These are phyloP conservation scores for Entomyzon cyanotis DNA, from an alignment of 2,113 vertebrate genomes.

Conservation along the genomic window DNA sequence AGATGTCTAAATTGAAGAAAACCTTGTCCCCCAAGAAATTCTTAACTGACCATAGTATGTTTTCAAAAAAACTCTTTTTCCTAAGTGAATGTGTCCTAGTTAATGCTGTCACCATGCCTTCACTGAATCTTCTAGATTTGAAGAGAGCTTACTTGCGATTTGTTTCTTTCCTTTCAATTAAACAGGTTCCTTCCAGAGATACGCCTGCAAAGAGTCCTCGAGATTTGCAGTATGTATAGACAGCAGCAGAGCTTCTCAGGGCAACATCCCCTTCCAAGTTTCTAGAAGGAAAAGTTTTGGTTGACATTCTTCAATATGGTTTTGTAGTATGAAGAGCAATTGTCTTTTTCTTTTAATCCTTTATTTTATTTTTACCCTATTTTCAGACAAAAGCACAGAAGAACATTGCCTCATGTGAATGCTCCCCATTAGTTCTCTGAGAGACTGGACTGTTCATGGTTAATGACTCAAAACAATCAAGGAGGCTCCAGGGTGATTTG, in stretches of 20 bases:
- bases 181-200: slow-evolving; percentile 90
- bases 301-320: background rate
- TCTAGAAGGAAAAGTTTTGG: slow-evolving; percentile 59
- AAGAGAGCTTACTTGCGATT: slow-evolving; percentile 88
- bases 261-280: slow-evolving; percentile 93
- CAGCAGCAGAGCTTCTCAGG: slow-evolving; percentile 87
- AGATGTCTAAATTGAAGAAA: background rate
- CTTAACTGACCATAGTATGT: background rate
- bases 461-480: background rate
- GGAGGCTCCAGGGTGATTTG: background rate
- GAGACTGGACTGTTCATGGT: background rate
- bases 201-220: slow-evolving; percentile 93
- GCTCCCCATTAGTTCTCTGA: background rate
- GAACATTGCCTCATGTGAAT: background rate
- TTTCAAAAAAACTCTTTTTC: background rate
- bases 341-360: background rate
- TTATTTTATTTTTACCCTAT: background rate
- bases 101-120: background rate
- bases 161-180: slow-evolving; percentile 95
- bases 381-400: background rate
- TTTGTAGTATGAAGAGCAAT: background rate
- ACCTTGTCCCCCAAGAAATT: background rate
- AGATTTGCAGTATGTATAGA: slow-evolving; percentile 93
- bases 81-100: background rate
- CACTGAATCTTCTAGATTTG: background rate